phyloP scores from a whole-genome alignment of 2,888 invertebrate species.

The Gymnoscelis rufifasciata region DNA sequence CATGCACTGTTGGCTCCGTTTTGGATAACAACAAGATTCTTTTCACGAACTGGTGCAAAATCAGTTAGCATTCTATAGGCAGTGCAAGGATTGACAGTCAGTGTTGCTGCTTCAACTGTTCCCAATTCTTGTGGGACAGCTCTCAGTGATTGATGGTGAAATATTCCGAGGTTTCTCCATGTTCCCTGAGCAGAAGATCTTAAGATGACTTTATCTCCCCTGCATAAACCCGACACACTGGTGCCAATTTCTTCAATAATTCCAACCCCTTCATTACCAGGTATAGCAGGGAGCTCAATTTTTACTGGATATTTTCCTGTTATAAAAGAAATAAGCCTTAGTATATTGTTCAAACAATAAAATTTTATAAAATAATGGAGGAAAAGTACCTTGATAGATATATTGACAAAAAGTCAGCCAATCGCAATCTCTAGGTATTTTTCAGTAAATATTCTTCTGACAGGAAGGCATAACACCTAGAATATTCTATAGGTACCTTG shows the following conservation, averaged over 20 bases:
- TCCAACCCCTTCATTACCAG: conserved; percentile 98
- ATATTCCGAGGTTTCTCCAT: conserved; percentile 88
- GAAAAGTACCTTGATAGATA: not conserved
- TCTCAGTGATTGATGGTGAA: conserved; percentile 78
- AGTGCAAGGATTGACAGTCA: conserved; percentile 96
- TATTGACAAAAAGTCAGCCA: not conserved
- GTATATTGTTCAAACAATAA: not conserved
- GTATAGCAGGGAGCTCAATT: conserved; percentile 90
- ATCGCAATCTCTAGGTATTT: not conserved
- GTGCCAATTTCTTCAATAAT: conserved; percentile 86
- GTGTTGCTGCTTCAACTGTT: conserved; percentile 87
- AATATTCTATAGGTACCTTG: no score
- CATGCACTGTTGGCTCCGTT: conserved; percentile 99
- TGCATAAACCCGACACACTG: conserved; percentile 56
- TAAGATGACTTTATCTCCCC: conserved; percentile 92
- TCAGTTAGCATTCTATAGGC: conserved; percentile 97
- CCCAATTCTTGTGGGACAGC: conserved; percentile 86
- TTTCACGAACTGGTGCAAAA: conserved; percentile 82
- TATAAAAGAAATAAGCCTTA: conserved; percentile 32
- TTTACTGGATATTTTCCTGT: conserved; percentile 72
- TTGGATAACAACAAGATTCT: conserved; percentile 93
- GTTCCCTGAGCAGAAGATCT: conserved; percentile 88
- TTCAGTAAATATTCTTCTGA: not conserved
- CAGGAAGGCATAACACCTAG: not conserved
- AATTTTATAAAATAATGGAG: not conserved